Conservation (phyloP, 2,113 vertebrate genomes). For the Columba janthina region DNA sequence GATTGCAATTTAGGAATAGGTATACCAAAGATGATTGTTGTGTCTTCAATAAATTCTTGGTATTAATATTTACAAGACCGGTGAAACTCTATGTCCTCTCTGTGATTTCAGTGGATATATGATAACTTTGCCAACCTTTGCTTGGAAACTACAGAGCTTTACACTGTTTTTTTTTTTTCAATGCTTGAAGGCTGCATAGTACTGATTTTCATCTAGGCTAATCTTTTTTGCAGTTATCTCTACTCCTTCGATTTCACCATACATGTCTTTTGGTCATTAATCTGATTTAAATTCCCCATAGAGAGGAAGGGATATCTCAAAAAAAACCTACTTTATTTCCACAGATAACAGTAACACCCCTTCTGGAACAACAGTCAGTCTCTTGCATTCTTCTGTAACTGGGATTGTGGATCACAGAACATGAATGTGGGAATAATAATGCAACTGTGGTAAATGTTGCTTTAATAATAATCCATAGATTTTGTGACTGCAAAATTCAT, state of each 20-base stretch:
- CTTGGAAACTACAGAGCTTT: background rate
- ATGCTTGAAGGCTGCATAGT: background rate
- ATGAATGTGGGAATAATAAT: background rate
- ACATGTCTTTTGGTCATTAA: background rate
- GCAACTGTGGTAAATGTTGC: background rate
- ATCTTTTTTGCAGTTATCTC: background rate
- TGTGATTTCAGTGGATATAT: background rate
- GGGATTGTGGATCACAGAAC: background rate
- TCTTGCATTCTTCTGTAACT: background rate
- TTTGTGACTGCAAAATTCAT: background rate
- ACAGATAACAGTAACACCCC: background rate
- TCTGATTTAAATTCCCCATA: background rate
- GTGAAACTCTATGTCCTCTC: background rate
- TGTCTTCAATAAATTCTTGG: background rate
- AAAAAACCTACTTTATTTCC: background rate
- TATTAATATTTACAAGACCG: background rate
- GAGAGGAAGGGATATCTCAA: background rate
- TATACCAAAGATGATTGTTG: background rate
- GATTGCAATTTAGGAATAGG: background rate
- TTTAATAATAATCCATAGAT: fast-evolving
- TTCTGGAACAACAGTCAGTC: background rate
- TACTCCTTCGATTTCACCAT: background rate
- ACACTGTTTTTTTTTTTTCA: background rate
- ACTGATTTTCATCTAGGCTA: background rate
- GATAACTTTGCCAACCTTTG: background rate